A percentile compares a stretch with the other conserved stretches of the same genome.
These are phyloP conservation scores for Todiramphus saurophagus DNA, from an alignment of 2,113 vertebrate genomes.

Conservation along the genomic window DNA sequence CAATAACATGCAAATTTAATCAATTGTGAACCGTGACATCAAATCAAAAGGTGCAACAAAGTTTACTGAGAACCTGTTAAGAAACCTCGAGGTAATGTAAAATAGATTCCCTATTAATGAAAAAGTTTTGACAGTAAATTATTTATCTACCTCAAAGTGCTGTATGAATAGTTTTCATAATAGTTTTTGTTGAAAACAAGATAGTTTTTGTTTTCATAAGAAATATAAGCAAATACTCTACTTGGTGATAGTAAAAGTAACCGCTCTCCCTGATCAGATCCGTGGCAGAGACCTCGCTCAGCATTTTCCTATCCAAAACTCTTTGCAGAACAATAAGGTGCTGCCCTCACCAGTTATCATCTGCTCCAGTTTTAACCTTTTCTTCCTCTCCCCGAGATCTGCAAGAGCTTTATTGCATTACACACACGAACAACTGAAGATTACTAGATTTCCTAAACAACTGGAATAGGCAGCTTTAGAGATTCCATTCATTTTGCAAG, in stretches of 20 bases:
- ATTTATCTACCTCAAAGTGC: not conserved
- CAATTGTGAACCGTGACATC: not conserved
- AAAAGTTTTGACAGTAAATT: not conserved
- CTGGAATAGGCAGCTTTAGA: not conserved
- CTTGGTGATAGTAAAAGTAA: not conserved
- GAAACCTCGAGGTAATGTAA: not conserved
- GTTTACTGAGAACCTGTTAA: not conserved
- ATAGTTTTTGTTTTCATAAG: not conserved
- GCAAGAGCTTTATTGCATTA: not conserved
- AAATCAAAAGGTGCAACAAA: not conserved
- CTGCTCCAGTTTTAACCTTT: not conserved
- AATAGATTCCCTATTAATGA: not conserved
- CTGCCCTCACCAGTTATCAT: not conserved
- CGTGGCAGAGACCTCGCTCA: not conserved
- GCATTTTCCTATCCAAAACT: not conserved
- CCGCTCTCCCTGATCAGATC: not conserved
- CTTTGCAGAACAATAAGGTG: not conserved
- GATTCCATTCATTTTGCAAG: not conserved
- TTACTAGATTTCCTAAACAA: not conserved
- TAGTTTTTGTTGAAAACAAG: too few relatives aligned
- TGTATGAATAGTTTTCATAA: not conserved
- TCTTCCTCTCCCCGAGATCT: not conserved
- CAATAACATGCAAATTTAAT: not conserved
- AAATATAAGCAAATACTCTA: not conserved
- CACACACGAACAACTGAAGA: not conserved